phyloP scores from a whole-genome alignment of 1,140 invertebrate genomes.

The Brachystomella parvula region DNA sequence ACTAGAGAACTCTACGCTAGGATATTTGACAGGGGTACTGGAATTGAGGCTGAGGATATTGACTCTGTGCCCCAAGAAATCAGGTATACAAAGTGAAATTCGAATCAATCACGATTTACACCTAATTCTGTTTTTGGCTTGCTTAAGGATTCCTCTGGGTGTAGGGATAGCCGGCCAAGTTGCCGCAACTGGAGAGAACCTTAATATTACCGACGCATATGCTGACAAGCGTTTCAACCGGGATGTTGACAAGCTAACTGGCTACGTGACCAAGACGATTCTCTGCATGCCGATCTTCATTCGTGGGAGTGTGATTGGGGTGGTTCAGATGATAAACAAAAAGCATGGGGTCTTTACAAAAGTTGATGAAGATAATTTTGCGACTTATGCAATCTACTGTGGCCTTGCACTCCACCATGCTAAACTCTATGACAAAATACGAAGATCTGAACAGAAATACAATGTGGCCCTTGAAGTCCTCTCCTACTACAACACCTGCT shows the following conservation, averaged over 20 bases:
- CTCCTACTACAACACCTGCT: slow-evolving; percentile 70
- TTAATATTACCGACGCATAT: slow-evolving; percentile 73
- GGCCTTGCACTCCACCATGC: slow-evolving; percentile 75
- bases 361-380: slow-evolving; percentile 71
- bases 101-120: neutral
- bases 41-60: neutral
- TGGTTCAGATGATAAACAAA: slow-evolving; percentile 71
- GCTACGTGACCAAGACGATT: slow-evolving; percentile 65
- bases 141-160: slow-evolving; percentile 52
- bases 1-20: slow-evolving; percentile 68
- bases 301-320: slow-evolving; percentile 49
- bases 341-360: slow-evolving; percentile 33
- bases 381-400: slow-evolving; percentile 77
- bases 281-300: slow-evolving; percentile 81
- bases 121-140: neutral
- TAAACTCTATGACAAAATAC: slow-evolving; percentile 74
- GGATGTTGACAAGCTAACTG: slow-evolving; percentile 64
- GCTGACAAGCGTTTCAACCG: slow-evolving; percentile 70
- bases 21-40: slow-evolving; percentile 5
- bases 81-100: neutral
- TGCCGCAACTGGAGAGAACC: slow-evolving; percentile 62
- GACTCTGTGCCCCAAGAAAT: slow-evolving; percentile 3
- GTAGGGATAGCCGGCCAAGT: slow-evolving; percentile 62
- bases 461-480: slow-evolving; percentile 67
- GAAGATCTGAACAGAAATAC: slow-evolving; percentile 73